phyloP scores from a whole-genome alignment of 2,888 invertebrate genomes.

The Erebia aethiops region DNA sequence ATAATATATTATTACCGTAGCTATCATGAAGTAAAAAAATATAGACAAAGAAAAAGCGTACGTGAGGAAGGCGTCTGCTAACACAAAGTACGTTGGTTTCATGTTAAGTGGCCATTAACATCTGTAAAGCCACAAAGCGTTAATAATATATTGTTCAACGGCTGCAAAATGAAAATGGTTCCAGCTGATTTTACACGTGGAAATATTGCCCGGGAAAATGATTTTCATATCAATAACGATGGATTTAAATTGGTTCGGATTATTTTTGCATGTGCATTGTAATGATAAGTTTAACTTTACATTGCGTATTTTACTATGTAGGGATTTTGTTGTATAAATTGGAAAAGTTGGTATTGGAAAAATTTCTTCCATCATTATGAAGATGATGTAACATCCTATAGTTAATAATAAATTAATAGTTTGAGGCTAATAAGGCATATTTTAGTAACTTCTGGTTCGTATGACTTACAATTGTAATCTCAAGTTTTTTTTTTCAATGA shows the following conservation, averaged over 20 bases:
- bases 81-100: slow-evolving; percentile 36
- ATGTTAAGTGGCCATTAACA: slow-evolving; percentile 49
- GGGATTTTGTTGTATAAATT: background rate
- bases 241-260: slow-evolving; percentile 41
- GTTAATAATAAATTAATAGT: no score
- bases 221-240: slow-evolving; percentile 45
- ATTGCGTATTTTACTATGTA: slow-evolving; percentile 20
- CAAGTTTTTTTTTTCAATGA: no score
- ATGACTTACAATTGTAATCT: no score
- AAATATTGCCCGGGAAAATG: slow-evolving; percentile 46
- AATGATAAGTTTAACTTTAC: slow-evolving; percentile 32
- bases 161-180: slow-evolving; percentile 49
- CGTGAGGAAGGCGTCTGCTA: background rate
- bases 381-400: no score
- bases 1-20: background rate
- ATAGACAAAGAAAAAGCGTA: background rate
- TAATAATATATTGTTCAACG: slow-evolving; percentile 50
- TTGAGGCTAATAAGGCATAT: no score
- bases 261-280: slow-evolving; percentile 35
- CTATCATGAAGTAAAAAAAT: background rate
- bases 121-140: slow-evolving; percentile 46
- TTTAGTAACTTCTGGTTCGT: no score
- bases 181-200: slow-evolving; percentile 48
- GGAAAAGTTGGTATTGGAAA: background rate
- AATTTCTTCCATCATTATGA: background rate